These are phyloP conservation scores for Propsilocerus akamusi DNA, from an alignment of 1,140 invertebrate species.

Conservation along the genomic window DNA sequence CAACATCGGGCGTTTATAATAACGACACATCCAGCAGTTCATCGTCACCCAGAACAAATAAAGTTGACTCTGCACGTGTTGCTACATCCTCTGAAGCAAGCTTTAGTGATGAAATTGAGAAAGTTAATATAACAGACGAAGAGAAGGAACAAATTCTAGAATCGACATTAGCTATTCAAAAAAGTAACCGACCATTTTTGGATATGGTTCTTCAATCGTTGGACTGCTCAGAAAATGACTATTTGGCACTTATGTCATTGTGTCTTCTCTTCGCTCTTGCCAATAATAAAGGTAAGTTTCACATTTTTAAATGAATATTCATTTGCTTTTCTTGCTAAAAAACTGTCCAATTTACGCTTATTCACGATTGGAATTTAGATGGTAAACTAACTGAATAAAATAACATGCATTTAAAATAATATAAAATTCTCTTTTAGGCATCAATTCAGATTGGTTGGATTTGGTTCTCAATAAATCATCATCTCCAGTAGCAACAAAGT, in stretches of 20 bases:
- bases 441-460: conserved; percentile 52
- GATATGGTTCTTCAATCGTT: conserved; percentile 71
- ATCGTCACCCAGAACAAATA: conserved; percentile 10
- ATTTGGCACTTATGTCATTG: conserved; percentile 76
- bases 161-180: conserved; percentile 16
- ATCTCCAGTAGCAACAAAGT: conserved; percentile 23
- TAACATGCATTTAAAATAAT: neutral
- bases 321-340: conserved; percentile 16
- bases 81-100: conserved; percentile 12
- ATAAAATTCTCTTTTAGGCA: conserved; percentile 31
- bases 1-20: conserved; percentile 11
- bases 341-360: neutral
- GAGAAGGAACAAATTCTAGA: conserved; percentile 55
- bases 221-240: conserved; percentile 83
- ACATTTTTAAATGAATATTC: conserved; percentile 12
- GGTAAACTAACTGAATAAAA: conserved; percentile 9
- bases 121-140: conserved; percentile 77
- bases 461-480: conserved; percentile 31
- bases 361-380: conserved; percentile 10
- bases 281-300: conserved; percentile 70
- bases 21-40: conserved; percentile 5
- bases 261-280: conserved; percentile 86
- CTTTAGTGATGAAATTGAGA: conserved; percentile 10
- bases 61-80: conserved; percentile 10
- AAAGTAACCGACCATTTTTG: conserved; percentile 50